Conservation (phyloP, 2,797 vertebrate genomes). For the Potorous gilbertii region DNA sequence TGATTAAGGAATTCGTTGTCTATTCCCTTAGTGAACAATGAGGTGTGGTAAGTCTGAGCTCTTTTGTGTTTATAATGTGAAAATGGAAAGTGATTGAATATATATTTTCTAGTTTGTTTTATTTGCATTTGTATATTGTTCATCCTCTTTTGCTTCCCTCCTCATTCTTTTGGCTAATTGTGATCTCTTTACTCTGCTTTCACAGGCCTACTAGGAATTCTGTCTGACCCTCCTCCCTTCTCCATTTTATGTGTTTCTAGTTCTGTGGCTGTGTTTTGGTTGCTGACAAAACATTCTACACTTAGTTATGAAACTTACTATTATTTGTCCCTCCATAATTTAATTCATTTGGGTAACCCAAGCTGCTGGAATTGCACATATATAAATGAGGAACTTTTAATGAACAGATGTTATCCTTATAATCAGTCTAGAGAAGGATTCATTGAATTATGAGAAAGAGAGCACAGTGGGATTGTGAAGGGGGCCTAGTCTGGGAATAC, state of each 20-base stretch:
- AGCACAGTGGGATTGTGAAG: neutral
- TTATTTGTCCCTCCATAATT: neutral
- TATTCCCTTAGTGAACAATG: neutral
- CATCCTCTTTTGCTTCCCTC: neutral
- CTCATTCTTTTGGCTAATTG: neutral
- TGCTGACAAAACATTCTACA: neutral
- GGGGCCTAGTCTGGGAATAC: neutral
- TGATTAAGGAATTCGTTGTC: neutral
- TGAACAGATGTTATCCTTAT: neutral
- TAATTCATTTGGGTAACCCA: neutral
- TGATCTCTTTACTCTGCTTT: neutral
- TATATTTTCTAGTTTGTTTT: neutral
- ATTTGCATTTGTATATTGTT: neutral
- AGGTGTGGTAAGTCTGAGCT: neutral
- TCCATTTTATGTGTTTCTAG: neutral
- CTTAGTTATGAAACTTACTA: neutral
- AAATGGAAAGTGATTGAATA: neutral
- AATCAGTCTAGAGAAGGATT: neutral
- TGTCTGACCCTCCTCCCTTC: neutral
- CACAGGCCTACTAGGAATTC: neutral
- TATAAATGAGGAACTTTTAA: neutral
- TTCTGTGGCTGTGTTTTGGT: neutral
- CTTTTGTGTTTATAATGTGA: neutral
- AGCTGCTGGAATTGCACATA: neutral
- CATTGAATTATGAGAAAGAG: slow-evolving; percentile 21